Evolutionary conservation across 2,113 vertebrate genomes (phyloP).

Genomic region (Platycercus adscitus): DNA sequence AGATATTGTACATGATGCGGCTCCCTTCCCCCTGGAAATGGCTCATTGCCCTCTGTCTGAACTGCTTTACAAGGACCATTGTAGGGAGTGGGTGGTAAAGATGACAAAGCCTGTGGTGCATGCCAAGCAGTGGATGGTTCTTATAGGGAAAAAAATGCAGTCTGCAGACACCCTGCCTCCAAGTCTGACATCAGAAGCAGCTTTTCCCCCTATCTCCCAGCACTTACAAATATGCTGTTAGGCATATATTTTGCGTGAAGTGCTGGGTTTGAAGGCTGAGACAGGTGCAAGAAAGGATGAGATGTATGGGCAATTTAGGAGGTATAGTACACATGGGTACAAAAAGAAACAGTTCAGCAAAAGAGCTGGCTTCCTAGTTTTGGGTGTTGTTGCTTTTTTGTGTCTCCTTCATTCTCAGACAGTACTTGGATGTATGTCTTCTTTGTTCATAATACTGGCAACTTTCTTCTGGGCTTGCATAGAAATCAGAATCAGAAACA

Average conservation of each 20-base stretch:
- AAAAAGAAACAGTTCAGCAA: slow-evolving; percentile 16
- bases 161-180: not conserved
- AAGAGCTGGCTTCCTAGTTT: slow-evolving; percentile 41
- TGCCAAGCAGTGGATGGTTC: not conserved
- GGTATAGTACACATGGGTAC: slow-evolving; percentile 1
- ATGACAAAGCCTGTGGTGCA: not conserved
- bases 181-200: not conserved
- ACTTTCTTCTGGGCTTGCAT: not conserved
- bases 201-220: not conserved
- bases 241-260: slow-evolving; percentile 13
- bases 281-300: slow-evolving; percentile 60
- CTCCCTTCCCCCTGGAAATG: not conserved
- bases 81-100: not conserved
- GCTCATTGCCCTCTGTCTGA: slow-evolving; percentile 38
- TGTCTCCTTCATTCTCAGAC: not conserved
- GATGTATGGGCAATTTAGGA: slow-evolving; percentile 26
- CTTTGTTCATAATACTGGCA: not conserved
- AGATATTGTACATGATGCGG: not conserved
- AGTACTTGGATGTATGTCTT: not conserved
- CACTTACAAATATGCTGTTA: slow-evolving; percentile 22
- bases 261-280: slow-evolving; percentile 45
- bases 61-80: not conserved
- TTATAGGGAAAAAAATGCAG: not conserved
- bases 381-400: slow-evolving; percentile 3
- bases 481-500: not conserved